Conservation (phyloP, 2,797 vertebrate genomes). For the Brachyrhaphis roseni region DNA sequence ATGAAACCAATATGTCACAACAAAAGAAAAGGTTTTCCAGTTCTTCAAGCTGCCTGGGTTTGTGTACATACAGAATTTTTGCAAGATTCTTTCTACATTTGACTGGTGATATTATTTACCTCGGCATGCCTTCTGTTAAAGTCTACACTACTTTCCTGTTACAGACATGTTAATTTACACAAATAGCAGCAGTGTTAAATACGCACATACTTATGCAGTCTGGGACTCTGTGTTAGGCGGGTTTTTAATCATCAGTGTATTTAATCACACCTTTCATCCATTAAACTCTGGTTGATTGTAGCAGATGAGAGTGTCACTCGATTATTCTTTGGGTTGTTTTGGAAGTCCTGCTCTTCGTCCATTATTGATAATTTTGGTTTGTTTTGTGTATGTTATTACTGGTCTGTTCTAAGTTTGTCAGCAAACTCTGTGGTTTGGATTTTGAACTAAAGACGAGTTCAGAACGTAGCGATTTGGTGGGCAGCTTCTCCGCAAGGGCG, state of each 20-base stretch:
- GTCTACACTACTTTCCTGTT: slow-evolving; percentile 25
- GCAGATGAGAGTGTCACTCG: slow-evolving; percentile 37
- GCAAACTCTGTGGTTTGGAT: too few relatives aligned
- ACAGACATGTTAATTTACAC: slow-evolving; percentile 30
- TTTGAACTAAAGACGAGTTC: neutral
- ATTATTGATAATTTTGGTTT: neutral
- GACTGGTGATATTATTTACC: slow-evolving; percentile 40
- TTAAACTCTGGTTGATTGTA: slow-evolving; percentile 70
- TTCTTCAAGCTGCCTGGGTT: slow-evolving; percentile 6
- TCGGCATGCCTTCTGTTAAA: slow-evolving; percentile 54
- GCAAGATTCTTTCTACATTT: slow-evolving; percentile 22
- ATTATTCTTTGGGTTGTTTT: neutral
- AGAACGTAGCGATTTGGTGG: neutral
- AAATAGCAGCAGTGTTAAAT: slow-evolving; percentile 17
- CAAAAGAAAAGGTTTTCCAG: neutral
- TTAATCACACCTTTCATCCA: slow-evolving; percentile 64
- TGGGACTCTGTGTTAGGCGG: slow-evolving; percentile 43
- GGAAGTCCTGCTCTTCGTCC: neutral
- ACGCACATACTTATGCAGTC: slow-evolving; percentile 38
- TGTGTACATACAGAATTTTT: slow-evolving; percentile 38
- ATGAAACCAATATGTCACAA: slow-evolving; percentile 11
- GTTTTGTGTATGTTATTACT: neutral
- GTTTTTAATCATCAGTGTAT: slow-evolving; percentile 58
- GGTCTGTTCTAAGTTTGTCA: neutral
- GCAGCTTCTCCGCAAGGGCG: too few relatives aligned